Evolutionary conservation across 1,140 invertebrate species (phyloP), one percentile per base, ranked within the genome.

Genomic region (Pseudoatta argentina): DNA sequence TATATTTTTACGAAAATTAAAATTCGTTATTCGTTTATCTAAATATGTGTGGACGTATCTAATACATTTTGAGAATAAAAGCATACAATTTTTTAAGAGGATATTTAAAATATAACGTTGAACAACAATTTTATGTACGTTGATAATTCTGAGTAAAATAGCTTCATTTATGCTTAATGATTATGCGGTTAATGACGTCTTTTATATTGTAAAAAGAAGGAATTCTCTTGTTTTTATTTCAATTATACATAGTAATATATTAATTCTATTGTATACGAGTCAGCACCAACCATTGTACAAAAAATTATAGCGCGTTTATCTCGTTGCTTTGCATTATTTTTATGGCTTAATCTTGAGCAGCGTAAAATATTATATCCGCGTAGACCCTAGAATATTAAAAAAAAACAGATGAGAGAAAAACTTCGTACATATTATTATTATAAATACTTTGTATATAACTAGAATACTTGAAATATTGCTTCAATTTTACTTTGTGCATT

Each of bases 221-320:
- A 2, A 14, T 6, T 39, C 6, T 66, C 27, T 64, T 14, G 12
- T n/a, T 75, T 18, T 59, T 59, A 16, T 59, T 59, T 24, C 30
- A 75, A 5, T 75, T 75, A 75, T 75, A 30, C 59, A 34, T 6
- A 18, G 71, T 55, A 59, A 75, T 21, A 59, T 16, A 12, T 59
- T 75, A 8, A 30, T 75, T 75, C 16, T n/a, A 75, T n/a, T 57
- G 57, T 57, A 39, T 24, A 39, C 21, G 30, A 73, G 12, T 73
- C 10, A 12, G 27, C 27, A n/a, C 4, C 3, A 73, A 14, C n/a
- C 27, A 57, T 16, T 16, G 27, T 34, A 53, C 8, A 72, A 51
- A 73, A 73, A 55, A 34, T 55, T 34, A 16, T 24, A 34, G 71
- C n/a, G 2, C 27, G 34, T 55, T 75, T 59, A 57, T 75, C n/a